Evolutionary conservation across 2,113 vertebrate genomes (phyloP), one percentile per base, ranked within the genome.

Genomic region (Hipposideros armiger): DNA sequence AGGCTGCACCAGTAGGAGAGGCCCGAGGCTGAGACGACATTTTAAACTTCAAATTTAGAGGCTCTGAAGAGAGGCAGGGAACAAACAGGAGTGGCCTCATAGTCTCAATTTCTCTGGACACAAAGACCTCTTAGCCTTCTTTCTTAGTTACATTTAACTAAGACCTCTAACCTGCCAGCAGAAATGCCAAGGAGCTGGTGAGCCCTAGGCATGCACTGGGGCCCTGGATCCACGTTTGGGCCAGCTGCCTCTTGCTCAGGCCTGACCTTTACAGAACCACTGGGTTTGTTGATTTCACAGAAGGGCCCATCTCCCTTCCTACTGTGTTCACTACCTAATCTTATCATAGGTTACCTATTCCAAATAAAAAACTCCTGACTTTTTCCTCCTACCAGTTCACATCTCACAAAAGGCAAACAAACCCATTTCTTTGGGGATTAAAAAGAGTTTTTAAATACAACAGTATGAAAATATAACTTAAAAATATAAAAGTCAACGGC

Each of bases 391-490:
- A 45, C 89, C 70, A 85, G 82, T 60, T 91, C 73, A 96, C 7
- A 69, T 10, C 88, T 83, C 93, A 94, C 1, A 42, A 90, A 97
- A 97, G 89, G 97, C 94, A 97, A 96, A 97, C 50, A 97, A 95
- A 97, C 52, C 94, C 96, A 96, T 77, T 94, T 97, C 94, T 97
- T 98, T 97, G 93, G 97, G 95, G 90, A 83, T 96, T 97, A 98
- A 97, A 98, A 98, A 98, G 95, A 98, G 97, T 97, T 90, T 98
- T 98, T 99, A 98, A 99, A 99, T 98, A 99, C 97, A 98, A 98
- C 95, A 98, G 98, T 99, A 99, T 98, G 98, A 99, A 99, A 99
- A 99, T 99, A 99, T 98, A 99, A 99, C 98, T 99, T 99, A 98
- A 99, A 98, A 98, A 98, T 98, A 99, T 98, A 99, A 98, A 98